These are phyloP conservation scores for Pogoniulus pusillus DNA, from an alignment of 2,797 vertebrate genomes.

Conservation along the genomic window DNA sequence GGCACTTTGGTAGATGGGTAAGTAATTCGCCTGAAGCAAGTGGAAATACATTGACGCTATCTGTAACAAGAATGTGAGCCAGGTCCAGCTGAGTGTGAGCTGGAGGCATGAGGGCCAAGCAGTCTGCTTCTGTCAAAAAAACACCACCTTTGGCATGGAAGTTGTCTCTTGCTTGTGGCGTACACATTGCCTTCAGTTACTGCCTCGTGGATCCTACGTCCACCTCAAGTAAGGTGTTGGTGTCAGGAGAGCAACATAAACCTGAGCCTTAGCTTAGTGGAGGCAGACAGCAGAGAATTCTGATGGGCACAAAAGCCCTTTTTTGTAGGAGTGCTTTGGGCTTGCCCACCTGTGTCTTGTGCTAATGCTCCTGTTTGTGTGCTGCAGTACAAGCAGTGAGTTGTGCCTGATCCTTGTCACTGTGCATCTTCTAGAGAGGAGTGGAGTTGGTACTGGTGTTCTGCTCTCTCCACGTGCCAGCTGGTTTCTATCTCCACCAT, in stretches of 20 bases:
- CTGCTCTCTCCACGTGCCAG: not conserved
- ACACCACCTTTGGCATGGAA: not conserved
- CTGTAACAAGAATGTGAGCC: not conserved
- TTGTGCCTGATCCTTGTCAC: not conserved
- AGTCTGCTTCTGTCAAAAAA: not conserved
- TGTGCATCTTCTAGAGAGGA: not conserved
- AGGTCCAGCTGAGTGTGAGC: not conserved
- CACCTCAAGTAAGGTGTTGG: not conserved
- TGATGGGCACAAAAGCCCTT: not conserved
- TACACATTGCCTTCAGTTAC: not conserved
- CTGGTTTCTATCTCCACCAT: not conserved
- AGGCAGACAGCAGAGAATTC: not conserved
- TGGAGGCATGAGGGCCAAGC: not conserved
- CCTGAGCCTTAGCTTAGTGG: not conserved
- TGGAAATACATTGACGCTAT: not conserved
- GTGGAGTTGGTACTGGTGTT: not conserved
- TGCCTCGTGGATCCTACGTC: not conserved
- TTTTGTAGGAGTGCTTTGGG: not conserved
- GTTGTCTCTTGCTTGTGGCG: not conserved
- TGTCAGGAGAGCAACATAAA: not conserved
- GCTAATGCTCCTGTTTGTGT: not conserved
- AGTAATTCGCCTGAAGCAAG: not conserved
- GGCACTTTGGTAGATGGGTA: not conserved
- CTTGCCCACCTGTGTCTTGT: not conserved
- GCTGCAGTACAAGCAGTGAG: not conserved